Base-by-base conservation (phyloP, 2,797 vertebrate genomes). In the Pachyuromys duprasi region DNA sequence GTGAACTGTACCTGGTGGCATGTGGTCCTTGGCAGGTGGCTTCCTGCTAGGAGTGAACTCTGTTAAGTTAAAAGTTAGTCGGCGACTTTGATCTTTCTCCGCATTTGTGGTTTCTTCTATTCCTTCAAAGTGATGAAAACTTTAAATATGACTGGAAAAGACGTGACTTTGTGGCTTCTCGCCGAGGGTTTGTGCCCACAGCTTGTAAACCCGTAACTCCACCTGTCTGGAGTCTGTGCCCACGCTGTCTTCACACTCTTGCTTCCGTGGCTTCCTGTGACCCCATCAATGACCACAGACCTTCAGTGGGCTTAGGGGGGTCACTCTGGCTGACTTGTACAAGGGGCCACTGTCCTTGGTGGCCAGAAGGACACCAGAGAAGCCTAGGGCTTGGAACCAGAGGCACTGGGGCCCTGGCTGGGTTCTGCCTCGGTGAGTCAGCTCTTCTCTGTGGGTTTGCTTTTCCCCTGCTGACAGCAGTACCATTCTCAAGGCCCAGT, bases 41-140 rank as follows among this genome's bases (percentile, higher is more conserved):
- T 93, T 95, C 83, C 91, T 75, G 74, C 69, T 92, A 74, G 67
- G 89, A 89, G 89, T 67, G 20, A 31, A 42, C 45, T 31, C 94
- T 94, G 90, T 90, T 4, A 70, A 95, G 95, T 97, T 96, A 76
- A 96, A 97, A 97, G 95, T 62, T 57, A 75, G 88, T 72, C 1
- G 1, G 18, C 0, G 57, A 53, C 76, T 96, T 95, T 96, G 97
- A 96, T 96, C 89, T 95, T 69, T 83, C 49, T 79, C 26, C 72
- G 81, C 75, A 83, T 87, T 93, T 94, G 96, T 72, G 97, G 97
- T 97, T 95, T 96, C 93, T 91, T 96, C 69, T 86, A 11, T 87
- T 95, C 96, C 91, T 96, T 96, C 96, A 97, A 97, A 97, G 96
- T 31, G 49, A 84, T 87, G 93, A 62, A 36, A n/a, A 84, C 89